Conservation (phyloP, 2,113 vertebrate species). For the Muntiacus reevesi region DNA sequence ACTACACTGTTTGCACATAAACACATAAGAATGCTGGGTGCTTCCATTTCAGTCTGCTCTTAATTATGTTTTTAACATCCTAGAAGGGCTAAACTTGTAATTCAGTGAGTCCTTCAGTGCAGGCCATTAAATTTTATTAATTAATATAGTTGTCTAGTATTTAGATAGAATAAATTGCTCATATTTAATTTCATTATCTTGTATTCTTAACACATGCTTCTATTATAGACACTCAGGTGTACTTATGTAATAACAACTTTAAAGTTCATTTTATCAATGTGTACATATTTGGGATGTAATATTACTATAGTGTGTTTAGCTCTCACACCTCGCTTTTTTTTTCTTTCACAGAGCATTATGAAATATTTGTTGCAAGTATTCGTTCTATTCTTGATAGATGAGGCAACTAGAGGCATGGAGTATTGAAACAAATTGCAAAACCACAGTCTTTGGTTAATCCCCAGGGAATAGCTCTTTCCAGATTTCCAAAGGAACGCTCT, state of each 20-base stretch:
- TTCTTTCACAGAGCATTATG: background rate
- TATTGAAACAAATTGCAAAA: background rate
- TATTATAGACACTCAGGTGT: background rate
- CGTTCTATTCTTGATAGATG: background rate
- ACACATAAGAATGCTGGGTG: background rate
- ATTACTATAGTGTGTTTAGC: background rate
- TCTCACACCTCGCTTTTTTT: background rate
- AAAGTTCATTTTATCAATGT: background rate
- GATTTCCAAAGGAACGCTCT: background rate
- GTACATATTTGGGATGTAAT: background rate
- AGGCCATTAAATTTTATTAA: background rate
- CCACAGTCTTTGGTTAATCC: background rate
- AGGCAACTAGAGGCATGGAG: background rate
- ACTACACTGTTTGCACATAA: background rate
- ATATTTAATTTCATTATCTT: slow-evolving; percentile 30
- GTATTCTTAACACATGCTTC: background rate
- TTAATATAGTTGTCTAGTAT: background rate
- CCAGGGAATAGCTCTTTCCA: background rate
- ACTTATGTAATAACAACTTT: background rate
- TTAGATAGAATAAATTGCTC: background rate
- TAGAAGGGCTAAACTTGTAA: slow-evolving; percentile 2
- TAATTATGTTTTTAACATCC: slow-evolving; percentile 33
- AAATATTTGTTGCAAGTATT: background rate
- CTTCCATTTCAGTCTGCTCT: background rate
- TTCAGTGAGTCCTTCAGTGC: background rate